Evolutionary conservation across 2,797 vertebrate species (phyloP), one percentile per base, ranked within the genome.

Genomic region (Acestrorhynchus altus): DNA sequence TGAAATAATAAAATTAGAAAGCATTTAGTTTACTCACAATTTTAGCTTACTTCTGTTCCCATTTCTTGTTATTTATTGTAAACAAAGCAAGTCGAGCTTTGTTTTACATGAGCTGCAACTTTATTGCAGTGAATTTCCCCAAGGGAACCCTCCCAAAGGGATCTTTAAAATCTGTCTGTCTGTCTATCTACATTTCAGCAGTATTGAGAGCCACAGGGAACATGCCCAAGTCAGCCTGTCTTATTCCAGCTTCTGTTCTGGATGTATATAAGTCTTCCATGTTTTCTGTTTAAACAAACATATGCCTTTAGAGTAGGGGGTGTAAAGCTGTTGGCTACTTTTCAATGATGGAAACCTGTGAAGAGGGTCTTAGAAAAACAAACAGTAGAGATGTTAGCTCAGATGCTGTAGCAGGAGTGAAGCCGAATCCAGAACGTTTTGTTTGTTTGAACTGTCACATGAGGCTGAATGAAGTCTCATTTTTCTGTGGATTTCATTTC

Each of bases 261-360:
- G 42, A 77, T 60, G 28, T 80, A 28, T 47, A 13, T 69, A 59
- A 47, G 68, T 83, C 20, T 35, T 31, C 31, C 22, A 8, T 82
- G 73, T 77, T 81, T 86, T 83, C 49, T 51, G 78, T 78, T 81
- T 35, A 81, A 85, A 81, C 70, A 82, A 80, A 81, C 73, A 69
- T n/a, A 51, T 16, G 74, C 47, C 67, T 82, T 71, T 66, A 60
- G 71, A 73, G 49, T 63, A 64, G 67, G 67, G 40, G 57, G 35
- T 69, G 56, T 47, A 24, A 71, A 24, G 28, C 40, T 5, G n/a
- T 71, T 44, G 28, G 56, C 51, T 40, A 20, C 11, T 57, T 35
- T 15, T 67, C 51, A 75, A 63, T 61, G 57, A 72, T 64, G 56
- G 63, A 77, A 80, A 79, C 52, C 54, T 56, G 44, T 76, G 57